These are phyloP conservation scores for Stichopus horrens DNA, from an alignment of 53 echinoderm and acorn worm genomes.

Conservation along the genomic window DNA sequence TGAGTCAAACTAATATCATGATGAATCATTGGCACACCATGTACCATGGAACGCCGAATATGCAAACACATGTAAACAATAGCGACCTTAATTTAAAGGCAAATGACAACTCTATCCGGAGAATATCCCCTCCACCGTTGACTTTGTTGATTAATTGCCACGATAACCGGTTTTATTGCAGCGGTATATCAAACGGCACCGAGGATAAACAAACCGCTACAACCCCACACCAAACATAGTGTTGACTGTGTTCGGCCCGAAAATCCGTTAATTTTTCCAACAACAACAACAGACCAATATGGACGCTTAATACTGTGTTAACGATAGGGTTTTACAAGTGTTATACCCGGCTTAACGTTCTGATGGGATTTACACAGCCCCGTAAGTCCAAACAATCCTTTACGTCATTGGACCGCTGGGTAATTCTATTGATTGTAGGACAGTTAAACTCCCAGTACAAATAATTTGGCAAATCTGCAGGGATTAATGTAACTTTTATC, in stretches of 20 bases:
- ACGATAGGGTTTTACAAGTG: slow-evolving; percentile 4
- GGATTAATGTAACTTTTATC: no score
- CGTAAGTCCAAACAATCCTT: not conserved
- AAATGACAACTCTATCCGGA: slow-evolving; percentile 25
- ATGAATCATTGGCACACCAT: not conserved
- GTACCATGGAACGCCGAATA: not conserved
- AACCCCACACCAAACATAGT: slow-evolving; percentile 3
- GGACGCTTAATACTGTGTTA: not conserved
- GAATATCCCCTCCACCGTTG: not conserved
- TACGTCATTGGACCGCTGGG: not conserved
- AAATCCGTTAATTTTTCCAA: slow-evolving; percentile 26
- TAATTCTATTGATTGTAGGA: not conserved
- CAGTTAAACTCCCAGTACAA: not conserved
- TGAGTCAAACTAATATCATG: no score
- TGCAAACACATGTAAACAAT: slow-evolving; percentile 8
- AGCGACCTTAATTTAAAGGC: slow-evolving; percentile 13
- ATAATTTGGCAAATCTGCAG: not conserved
- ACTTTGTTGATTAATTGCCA: slow-evolving; percentile 35
- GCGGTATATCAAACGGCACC: slow-evolving; percentile 25
- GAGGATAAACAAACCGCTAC: not conserved
- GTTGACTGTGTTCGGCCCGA: not conserved
- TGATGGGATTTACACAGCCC: not conserved
- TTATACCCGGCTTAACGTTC: not conserved
- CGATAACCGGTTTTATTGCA: slow-evolving; percentile 27
- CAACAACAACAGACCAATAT: not conserved